phyloP scores from a whole-genome alignment of 2,797 vertebrate species.

The Aselliscus stoliczkanus region DNA sequence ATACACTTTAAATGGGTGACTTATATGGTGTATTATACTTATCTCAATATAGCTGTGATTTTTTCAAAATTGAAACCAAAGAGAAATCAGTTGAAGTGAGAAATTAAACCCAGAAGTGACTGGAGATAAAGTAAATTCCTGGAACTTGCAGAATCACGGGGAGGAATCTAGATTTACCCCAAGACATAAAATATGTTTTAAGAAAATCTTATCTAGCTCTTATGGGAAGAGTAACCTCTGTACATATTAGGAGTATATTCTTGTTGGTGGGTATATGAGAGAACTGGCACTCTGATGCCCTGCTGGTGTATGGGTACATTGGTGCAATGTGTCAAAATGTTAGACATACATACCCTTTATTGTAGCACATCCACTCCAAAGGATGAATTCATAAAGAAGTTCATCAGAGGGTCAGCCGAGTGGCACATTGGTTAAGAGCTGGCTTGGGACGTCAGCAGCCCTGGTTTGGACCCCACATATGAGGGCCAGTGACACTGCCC shows the following conservation, averaged over 20 bases:
- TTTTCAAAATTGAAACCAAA: background rate
- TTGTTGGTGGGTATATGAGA: background rate
- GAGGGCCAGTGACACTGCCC: too few species aligned
- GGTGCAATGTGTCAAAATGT: background rate
- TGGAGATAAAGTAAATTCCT: background rate
- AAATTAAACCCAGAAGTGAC: background rate
- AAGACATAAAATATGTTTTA: background rate
- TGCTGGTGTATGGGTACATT: background rate
- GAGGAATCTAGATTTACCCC: background rate
- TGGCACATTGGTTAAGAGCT: too few species aligned
- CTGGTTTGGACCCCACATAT: too few species aligned
- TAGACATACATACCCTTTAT: background rate
- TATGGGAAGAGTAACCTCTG: background rate
- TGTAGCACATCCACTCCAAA: background rate
- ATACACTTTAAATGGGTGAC: background rate
- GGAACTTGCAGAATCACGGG: background rate
- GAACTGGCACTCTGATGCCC: background rate
- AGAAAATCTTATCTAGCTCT: background rate
- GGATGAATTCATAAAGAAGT: background rate
- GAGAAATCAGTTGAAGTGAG: background rate
- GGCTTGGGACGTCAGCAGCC: too few species aligned
- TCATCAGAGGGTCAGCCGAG: too few species aligned
- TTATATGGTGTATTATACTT: background rate
- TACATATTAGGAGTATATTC: background rate
- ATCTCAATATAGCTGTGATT: background rate